Evolutionary conservation across 2,113 vertebrate genomes (phyloP).

Genomic region (Mellivora capensis): DNA sequence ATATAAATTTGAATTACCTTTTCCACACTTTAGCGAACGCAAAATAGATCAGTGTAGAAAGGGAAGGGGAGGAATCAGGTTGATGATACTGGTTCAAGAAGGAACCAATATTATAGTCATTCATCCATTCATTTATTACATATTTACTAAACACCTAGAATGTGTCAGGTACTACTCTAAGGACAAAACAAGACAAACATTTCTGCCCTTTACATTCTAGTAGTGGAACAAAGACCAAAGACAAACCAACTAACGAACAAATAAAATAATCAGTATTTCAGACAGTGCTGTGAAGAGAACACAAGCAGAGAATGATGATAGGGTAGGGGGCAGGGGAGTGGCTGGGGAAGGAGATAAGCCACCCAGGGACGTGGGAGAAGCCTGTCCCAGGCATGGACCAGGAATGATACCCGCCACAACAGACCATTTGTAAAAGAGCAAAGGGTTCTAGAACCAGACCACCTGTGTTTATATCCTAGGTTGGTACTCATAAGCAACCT

Average conservation of each 20-base stretch:
- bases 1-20: slow-evolving; percentile 19
- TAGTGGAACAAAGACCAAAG: background rate
- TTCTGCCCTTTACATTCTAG: background rate
- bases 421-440: background rate
- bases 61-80: background rate
- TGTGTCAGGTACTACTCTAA: background rate
- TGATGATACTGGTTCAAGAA: background rate
- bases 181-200: background rate
- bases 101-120: background rate
- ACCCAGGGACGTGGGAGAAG: background rate
- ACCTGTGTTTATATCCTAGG: background rate
- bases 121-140: background rate
- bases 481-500: background rate
- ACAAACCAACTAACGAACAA: background rate
- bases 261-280: background rate
- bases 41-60: background rate
- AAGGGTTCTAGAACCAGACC: background rate
- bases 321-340: background rate
- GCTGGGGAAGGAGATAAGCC: background rate
- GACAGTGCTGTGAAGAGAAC: background rate
- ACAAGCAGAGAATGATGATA: background rate
- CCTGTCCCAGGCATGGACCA: background rate
- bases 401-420: background rate
- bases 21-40: background rate
- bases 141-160: background rate